Base-by-base conservation (phyloP, 2,113 vertebrate species). In the Abramis brama region DNA sequence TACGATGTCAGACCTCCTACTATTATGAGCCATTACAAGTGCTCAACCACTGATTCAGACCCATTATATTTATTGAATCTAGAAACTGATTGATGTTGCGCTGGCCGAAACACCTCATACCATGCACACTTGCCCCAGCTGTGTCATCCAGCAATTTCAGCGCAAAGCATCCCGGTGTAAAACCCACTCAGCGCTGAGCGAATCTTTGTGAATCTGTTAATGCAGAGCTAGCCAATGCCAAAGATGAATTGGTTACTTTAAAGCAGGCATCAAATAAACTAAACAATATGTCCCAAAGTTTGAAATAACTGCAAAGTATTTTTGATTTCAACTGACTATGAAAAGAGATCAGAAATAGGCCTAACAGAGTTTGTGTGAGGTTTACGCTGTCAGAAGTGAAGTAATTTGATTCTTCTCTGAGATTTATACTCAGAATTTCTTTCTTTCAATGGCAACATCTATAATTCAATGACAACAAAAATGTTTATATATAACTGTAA, bases 61-160 rank as follows among this genome's bases (percentile, higher is more conserved):
- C 93, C 92, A 94, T 96, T 95, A 95, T 94, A 91, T 95, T 94
- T 95, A 95, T 95, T 95, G 93, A 90, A 92, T 86, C 43, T 88
- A 89, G 77, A 80, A 87, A 90, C 85, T 93, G 90, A 94, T 92
- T 93, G 92, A 90, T 90, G 91, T 84, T 87, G 59, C 64, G 73
- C 74, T 87, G 85, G 83, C 82, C 86, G 27, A 81, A 43, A 55
- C 23, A 43, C 82, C 36, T 82, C 84, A 84, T 85, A 81, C 78
- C 79, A 78, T 45, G 83, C 79, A 85, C 85, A 87, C 91, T 88
- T 91, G 85, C 85, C 86, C 86, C 84, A 89, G 87, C 87, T 79
- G 59, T 77, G 36, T 59, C n/a, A 66, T 47, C 36, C 79, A 80
- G 50, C 0, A 62, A 74, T 21, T 73, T 79, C 43, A 64, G 52